Conservation (phyloP, 2,113 vertebrate genomes). For the Steatornis caripensis region DNA sequence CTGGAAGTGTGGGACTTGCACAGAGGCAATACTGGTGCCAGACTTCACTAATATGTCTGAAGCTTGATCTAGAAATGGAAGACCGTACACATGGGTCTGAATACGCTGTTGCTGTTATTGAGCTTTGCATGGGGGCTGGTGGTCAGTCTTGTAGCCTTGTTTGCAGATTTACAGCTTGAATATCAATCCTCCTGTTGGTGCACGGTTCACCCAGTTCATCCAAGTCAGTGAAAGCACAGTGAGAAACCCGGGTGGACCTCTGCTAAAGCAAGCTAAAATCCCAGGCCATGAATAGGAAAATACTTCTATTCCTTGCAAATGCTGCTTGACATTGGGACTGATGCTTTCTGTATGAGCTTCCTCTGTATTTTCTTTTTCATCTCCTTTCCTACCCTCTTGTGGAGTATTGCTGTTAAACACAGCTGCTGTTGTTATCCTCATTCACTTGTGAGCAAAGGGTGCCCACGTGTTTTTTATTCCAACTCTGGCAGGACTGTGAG, state of each 20-base stretch:
- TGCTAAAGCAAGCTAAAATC: background rate
- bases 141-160: background rate
- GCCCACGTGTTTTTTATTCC: background rate
- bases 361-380: background rate
- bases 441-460: background rate
- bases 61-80: background rate
- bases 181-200: background rate
- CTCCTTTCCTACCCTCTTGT: background rate
- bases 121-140: background rate
- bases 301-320: background rate
- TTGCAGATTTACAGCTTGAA: background rate
- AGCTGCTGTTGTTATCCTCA: background rate
- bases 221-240: background rate
- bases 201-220: background rate
- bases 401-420: background rate
- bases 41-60: background rate
- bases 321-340: background rate
- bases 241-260: background rate
- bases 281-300: background rate
- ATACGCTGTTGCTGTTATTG: background rate
- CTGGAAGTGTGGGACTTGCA: background rate
- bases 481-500: background rate
- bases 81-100: background rate
- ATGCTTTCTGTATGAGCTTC: background rate
- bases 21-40: background rate